phyloP scores from a whole-genome alignment of 2,113 vertebrate species.

The Hippotragus niger region DNA sequence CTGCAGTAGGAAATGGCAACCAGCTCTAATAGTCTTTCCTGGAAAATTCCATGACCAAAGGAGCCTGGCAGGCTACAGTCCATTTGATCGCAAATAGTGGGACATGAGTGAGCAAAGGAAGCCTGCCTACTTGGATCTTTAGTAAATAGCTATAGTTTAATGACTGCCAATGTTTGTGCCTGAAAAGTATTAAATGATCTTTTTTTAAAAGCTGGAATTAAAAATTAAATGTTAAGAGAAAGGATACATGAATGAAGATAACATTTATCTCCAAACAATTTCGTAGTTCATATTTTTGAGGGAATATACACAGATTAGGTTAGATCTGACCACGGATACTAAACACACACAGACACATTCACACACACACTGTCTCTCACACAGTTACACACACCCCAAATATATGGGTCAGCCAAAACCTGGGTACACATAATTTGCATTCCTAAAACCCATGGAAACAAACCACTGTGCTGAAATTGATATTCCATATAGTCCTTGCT shows the following conservation, averaged over 20 bases:
- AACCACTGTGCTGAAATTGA: neutral
- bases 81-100: neutral
- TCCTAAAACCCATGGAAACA: conserved; percentile 21
- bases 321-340: neutral
- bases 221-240: neutral
- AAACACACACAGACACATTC: neutral
- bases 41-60: neutral
- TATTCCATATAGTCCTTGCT: conserved; percentile 17
- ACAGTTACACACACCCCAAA: neutral
- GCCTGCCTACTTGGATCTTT: neutral
- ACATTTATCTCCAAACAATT: neutral
- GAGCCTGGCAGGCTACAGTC: neutral
- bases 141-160: neutral
- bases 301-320: neutral
- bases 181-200: neutral
- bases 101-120: neutral
- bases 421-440: neutral
- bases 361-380: neutral
- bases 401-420: neutral
- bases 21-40: neutral
- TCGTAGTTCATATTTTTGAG: neutral
- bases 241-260: neutral
- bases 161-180: neutral
- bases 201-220: neutral
- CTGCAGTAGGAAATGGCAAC: neutral